Evolutionary conservation across 1,140 invertebrate genomes (phyloP).

Genomic region (Pseudomyrmex gracilis): DNA sequence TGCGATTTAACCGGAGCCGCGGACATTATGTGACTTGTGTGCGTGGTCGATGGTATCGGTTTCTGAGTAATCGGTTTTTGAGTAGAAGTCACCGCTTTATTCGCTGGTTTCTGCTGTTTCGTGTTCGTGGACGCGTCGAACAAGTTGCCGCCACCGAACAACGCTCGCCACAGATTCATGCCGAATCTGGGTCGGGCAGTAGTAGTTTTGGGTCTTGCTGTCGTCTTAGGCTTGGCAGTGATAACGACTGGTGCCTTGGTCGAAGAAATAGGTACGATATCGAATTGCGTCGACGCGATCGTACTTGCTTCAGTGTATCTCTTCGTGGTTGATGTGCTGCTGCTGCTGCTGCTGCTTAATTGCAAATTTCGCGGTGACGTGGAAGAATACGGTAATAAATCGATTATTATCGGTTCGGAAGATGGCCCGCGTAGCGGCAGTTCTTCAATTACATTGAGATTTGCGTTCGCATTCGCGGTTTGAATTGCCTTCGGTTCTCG

Average conservation of each 20-base stretch:
- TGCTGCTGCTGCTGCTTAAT: background rate
- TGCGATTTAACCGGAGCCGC: slow-evolving; percentile 29
- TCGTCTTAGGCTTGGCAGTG: slow-evolving; percentile 73
- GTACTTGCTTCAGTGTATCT: slow-evolving; percentile 4
- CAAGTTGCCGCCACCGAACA: slow-evolving; percentile 79
- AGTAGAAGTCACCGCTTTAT: slow-evolving; percentile 30
- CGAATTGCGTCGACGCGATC: background rate
- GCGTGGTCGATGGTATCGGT: slow-evolving; percentile 9
- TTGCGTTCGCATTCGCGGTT: slow-evolving; percentile 63
- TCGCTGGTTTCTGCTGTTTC: slow-evolving; percentile 6
- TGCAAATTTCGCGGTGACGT: background rate
- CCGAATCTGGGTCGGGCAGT: slow-evolving; percentile 76
- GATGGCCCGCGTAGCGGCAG: slow-evolving; percentile 25
- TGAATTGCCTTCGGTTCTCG: slow-evolving; percentile 81
- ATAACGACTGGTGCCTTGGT: slow-evolving; percentile 69
- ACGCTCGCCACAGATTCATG: slow-evolving; percentile 76
- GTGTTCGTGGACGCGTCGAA: slow-evolving; percentile 58
- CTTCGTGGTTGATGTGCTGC: slow-evolving; percentile 12
- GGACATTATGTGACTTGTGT: slow-evolving; percentile 22
- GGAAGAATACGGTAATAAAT: slow-evolving; percentile 65
- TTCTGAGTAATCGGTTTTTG: slow-evolving; percentile 40
- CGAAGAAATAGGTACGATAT: slow-evolving; percentile 76
- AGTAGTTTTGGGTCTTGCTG: slow-evolving; percentile 67
- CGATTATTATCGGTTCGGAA: slow-evolving; percentile 76
- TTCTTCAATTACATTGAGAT: slow-evolving; percentile 71